Percentiles rank a stretch among this genome's conserved stretches.
phyloP scores from a whole-genome alignment of 2,888 invertebrate species.

The Bibio marci region DNA sequence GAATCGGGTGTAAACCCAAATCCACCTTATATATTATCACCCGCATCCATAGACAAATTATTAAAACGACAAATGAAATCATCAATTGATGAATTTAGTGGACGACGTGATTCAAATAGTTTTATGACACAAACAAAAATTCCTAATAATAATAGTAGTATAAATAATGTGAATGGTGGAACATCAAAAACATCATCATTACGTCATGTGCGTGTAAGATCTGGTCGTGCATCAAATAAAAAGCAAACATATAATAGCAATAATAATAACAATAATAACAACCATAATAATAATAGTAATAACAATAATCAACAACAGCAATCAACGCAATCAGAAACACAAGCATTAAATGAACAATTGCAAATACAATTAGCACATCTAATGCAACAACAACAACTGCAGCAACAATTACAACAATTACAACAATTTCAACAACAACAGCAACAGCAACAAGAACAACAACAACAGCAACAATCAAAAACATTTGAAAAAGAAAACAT shows the following conservation, averaged over 20 bases:
- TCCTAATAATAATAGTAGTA: not conserved
- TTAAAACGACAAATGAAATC: slow-evolving; percentile 3
- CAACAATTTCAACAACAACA: not conserved
- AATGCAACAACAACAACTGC: not conserved
- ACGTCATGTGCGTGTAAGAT: slow-evolving; percentile 8
- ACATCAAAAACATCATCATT: slow-evolving; percentile 4
- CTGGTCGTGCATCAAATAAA: not conserved
- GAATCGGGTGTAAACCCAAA: not conserved
- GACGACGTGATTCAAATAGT: not conserved
- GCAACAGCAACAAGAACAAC: not conserved
- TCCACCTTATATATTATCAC: no score
- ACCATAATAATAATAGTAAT: no score
- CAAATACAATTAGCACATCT: not conserved
- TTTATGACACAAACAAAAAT: not conserved
- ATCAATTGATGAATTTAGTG: slow-evolving; percentile 2
- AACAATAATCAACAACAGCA: not conserved
- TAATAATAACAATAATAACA: no score
- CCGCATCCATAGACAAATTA: no score
- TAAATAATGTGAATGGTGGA: not conserved
- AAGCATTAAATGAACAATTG: not conserved
- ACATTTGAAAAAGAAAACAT: slow-evolving; percentile 12
- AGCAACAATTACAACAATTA: no score
- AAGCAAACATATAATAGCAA: not conserved
- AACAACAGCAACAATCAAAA: not conserved
- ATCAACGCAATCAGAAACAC: slow-evolving; percentile 4